Base-by-base conservation (phyloP, 2,888 invertebrate species). In the Drosophila kambysellisi region DNA sequence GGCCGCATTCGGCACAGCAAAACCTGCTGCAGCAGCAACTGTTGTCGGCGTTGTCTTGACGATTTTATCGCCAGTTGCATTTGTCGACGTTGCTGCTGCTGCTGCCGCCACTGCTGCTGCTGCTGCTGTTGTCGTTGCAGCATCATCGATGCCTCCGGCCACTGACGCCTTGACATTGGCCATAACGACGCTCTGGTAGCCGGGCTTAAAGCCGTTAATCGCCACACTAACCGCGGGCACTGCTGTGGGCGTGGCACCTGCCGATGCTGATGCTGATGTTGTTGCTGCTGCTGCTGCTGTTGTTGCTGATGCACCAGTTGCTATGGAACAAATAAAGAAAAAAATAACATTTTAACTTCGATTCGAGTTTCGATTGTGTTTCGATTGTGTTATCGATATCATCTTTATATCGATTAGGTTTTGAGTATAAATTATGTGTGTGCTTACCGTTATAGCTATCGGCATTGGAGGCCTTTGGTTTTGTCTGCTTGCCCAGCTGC, bases 121-220 rank as follows among this genome's bases (percentile, higher is more conserved):
- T n/a, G 63, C 51, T 29, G 48, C 51, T 30, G 58, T 60, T 17
- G 63, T 6, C 41, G 53, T 35, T 43, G 67, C 35, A 9, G 64
- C 61, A 6, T 77, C 77, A 56, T 74, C 63, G 12, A 65, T 69
- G 37, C 20, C 52, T 15, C 58, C 11, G 2, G 63, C 9, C 52
- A 52, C 29, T 35, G 72, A 8, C 8, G 76, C 67, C 56, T 86
- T 86, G 0, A 82, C 74, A 35, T 87, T 88, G 59, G 78, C 63
- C 74, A 88, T 85, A 29, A 87, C 84, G 11, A 87, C 85, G n/a
- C 74, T 84, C 54, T 86, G 86, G 46, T 89, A 89, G 70, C 88
- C 89, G 0, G 88, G 81, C 70, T 89, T 89, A 43, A 89, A 89
- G 52, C 87, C 90, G 37, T 89, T 89, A 7, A 88, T 30, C 15